A percentile compares a stretch with the other conserved stretches of the same genome.
These are phyloP conservation scores for Drosophila kohkoa DNA, from an alignment of 1,140 invertebrate species.

Conservation along the genomic window DNA sequence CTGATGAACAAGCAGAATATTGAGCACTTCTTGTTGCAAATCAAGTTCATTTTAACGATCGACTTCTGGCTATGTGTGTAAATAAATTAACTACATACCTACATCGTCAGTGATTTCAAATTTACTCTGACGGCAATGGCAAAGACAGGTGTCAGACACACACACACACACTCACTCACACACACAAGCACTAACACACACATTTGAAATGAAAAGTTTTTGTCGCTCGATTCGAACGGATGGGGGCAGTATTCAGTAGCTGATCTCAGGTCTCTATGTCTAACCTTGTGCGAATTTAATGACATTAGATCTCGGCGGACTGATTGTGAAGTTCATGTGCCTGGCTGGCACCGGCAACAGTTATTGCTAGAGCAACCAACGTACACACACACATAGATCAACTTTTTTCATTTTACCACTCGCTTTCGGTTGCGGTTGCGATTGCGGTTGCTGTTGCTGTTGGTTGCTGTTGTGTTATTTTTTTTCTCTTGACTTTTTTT, in stretches of 20 bases:
- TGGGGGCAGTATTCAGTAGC: slow-evolving; percentile 16
- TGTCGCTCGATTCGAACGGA: not conserved
- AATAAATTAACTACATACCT: not conserved
- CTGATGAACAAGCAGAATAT: slow-evolving; percentile 57
- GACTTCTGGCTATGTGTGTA: slow-evolving; percentile 1
- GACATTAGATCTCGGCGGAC: slow-evolving; percentile 64
- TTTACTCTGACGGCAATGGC: slow-evolving; percentile 4
- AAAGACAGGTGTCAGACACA: slow-evolving; percentile 60
- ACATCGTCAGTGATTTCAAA: not conserved
- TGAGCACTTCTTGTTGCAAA: slow-evolving; percentile 47
- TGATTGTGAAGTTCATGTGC: slow-evolving; percentile 56
- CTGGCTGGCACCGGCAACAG: not conserved
- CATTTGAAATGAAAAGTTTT: slow-evolving; percentile 57
- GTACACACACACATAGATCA: slow-evolving; percentile 4
- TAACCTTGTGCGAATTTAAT: slow-evolving; percentile 73
- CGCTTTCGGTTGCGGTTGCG: slow-evolving; percentile 65
- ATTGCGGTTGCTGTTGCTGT: slow-evolving; percentile 51
- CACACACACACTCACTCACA: not conserved
- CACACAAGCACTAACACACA: too few relatives aligned
- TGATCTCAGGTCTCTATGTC: slow-evolving; percentile 32
- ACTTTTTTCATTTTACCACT: slow-evolving; percentile 36
- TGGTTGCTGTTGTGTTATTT: slow-evolving; percentile 36
- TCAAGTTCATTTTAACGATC: slow-evolving; percentile 14
- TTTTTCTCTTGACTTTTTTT: not conserved
- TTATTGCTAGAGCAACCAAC: not conserved